Evolutionary conservation across 2,797 vertebrate species (phyloP), one percentile per base, ranked within the genome.

Genomic region (Potorous gilbertii): DNA sequence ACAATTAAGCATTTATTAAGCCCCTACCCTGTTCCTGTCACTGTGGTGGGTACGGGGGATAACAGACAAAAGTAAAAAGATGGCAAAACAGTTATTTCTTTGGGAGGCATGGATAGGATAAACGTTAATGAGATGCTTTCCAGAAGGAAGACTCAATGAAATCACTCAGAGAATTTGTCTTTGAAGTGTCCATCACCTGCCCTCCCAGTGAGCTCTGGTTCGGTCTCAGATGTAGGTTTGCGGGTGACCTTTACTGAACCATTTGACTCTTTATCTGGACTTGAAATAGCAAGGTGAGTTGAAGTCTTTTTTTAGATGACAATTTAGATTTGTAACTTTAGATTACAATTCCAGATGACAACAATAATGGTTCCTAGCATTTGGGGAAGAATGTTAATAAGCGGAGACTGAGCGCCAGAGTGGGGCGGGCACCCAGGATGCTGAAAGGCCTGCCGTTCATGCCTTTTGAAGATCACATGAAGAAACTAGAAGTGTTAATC

Each of bases 21-120:
- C 54, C 11, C 62, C 92, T 13, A 0, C 31, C 24, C 28, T 29
- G 0, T 9, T 0, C 0, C 0, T 16, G 24, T 10, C 56, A 54
- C 24, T 24, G 10, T 0, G 1, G 31, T 0, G 4, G 27, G 29
- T 1, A 24, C 55, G 9, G 5, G 9, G 40, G 40, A 87, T 87
- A 87, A 87, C 46, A 87, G 74, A 87, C 74, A 24, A 46, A 87
- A 87, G 40, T 24, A 10, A 50, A 87, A 87, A 87, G 40, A 87
- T 50, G 74, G 9, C 2, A 27, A 50, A 27, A 6, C 40, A 46
- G 1, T 87, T 46, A 87, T 21, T 87, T 87, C 40, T 3, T 0
- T 87, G 74, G 8, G 40, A 27, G 40, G 40, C 24, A 12, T 87
- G 74, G 9, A 87, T 28, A 87, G 40, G 40, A 87, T 87, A 46